Evolutionary conservation across 2,113 vertebrate species (phyloP), one percentile per base, ranked within the genome.

Genomic region (Gobius niger): DNA sequence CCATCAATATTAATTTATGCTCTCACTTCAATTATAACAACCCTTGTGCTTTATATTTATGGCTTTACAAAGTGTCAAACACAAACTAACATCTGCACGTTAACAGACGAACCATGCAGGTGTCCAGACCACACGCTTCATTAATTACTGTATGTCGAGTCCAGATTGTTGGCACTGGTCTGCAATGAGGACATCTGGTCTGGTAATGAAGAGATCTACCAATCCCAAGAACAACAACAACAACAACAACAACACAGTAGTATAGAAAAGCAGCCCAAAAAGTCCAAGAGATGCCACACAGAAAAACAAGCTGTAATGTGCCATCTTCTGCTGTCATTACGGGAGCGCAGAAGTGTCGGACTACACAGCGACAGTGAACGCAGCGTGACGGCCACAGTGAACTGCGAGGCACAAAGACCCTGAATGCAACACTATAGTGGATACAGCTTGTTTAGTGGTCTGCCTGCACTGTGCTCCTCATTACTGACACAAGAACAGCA

Each of bases 111-210:
- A 68, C 56, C 66, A 77, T 50, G 56, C 76, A 82, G 54, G 73
- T 80, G 56, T 73, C 54, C 71, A 64, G 57, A 65, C 62, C 40
- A 41, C 50, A 61, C 7, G 61, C 63, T 77, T 68, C 82, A 82
- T 76, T 86, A 86, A 83, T 77, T 66, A 70, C 14, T 63, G 61
- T 63, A 63, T 63, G 15, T 16, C 57, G 34, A 44, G 72, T 65
- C 61, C 82, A 84, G 85, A 82, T 42, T 82, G 77, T 67, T 84
- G 87, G 81, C 69, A 74, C 60, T 46, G 66, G 49, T 56, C 47
- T 54, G 44, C 60, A 41, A 62, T 7, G 24, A 70, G 72, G 83
- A 85, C 76, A 82, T 84, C 83, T 87, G 83, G 79, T 81, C 64
- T 49, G 44, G 52, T 72, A 69, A 78, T 73, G 72, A 78, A 44